Base-by-base conservation (phyloP, 2,113 vertebrate species). In the Hylia prasina region DNA sequence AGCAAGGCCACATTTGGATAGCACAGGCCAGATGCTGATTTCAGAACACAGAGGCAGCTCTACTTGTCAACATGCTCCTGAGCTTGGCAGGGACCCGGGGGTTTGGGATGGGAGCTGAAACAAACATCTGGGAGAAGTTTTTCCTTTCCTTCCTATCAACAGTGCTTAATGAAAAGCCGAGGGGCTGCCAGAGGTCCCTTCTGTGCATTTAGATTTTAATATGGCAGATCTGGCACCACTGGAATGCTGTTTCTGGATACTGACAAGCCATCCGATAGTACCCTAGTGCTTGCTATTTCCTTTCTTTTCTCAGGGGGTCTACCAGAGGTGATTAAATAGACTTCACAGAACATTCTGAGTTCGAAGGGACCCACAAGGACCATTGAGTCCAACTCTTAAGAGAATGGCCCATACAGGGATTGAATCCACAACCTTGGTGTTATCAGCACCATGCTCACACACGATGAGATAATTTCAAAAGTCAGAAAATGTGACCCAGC, bases 31-130 rank as follows among this genome's bases (percentile, higher is more conserved):
- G 37, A 5, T 5, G 7, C 58, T 10, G 9, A 27, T 17, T 83
- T 33, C 37, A n/a, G 77, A 56, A 39, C 1, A 1, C 23, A 69
- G 50, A 69, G 40, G 40, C 63, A 48, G 21, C 17, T 60, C 42
- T 65, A 54, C 57, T 45, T 16, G 15, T 51, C 63, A 27, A 1
- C 2, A 0, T 30, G 50, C 8, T 65, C 15, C n/a, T 87, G 28
- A 9, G 25, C 42, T 69, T 30, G n/a, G 19, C 51, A 25, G 35
- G n/a, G 45, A 30, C 11, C n/a, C 0, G 6, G 7, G 1, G 3
- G 9, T 0, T 0, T 6, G 57, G 57, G 37, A 30, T 5, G 20
- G 50, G 27, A 72, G 53, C 53, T n/a, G 35, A 44, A 58, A 14
- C 44, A 56, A 76, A 58, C 1, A 3, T 19, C 35, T 31, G n/a